phyloP scores from a whole-genome alignment of 1,140 invertebrate species.

The Drosophila bifasciata region DNA sequence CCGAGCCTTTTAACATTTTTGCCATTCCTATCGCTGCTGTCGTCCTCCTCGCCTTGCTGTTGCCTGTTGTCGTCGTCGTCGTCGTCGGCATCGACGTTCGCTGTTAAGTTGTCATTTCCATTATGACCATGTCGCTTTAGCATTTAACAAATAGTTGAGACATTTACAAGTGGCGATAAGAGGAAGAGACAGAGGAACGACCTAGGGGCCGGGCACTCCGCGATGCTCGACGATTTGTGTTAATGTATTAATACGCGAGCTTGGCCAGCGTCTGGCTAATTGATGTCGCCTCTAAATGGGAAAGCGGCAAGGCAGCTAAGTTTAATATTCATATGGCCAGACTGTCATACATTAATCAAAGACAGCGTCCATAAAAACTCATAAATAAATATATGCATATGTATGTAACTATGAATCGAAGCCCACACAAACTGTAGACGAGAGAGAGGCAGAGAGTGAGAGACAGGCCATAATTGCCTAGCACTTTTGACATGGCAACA shows the following conservation, averaged over 20 bases:
- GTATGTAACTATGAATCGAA: not conserved
- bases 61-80: not conserved
- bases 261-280: constrained; percentile 60
- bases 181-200: not conserved
- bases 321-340: constrained; percentile 71
- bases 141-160: constrained; percentile 84
- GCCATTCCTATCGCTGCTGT: constrained; percentile 35
- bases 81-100: constrained; percentile 8
- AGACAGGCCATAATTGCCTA: constrained; percentile 57
- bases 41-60: too few species aligned
- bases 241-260: constrained; percentile 69
- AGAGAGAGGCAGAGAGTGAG: not conserved
- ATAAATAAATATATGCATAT: constrained; percentile 54
- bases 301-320: constrained; percentile 43
- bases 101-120: constrained; percentile 83
- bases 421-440: constrained; percentile 54
- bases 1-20: constrained; percentile 78
- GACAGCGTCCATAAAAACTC: constrained; percentile 55
- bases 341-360: constrained; percentile 71
- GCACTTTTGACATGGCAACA: constrained; percentile 76
- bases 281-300: constrained; percentile 72
- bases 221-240: constrained; percentile 71
- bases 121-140: constrained; percentile 83
- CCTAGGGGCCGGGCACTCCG: constrained; percentile 32
- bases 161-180: constrained; percentile 81